Evolutionary conservation across 2,888 invertebrate species (phyloP).

Genomic region (Drosophila paranaensis): DNA sequence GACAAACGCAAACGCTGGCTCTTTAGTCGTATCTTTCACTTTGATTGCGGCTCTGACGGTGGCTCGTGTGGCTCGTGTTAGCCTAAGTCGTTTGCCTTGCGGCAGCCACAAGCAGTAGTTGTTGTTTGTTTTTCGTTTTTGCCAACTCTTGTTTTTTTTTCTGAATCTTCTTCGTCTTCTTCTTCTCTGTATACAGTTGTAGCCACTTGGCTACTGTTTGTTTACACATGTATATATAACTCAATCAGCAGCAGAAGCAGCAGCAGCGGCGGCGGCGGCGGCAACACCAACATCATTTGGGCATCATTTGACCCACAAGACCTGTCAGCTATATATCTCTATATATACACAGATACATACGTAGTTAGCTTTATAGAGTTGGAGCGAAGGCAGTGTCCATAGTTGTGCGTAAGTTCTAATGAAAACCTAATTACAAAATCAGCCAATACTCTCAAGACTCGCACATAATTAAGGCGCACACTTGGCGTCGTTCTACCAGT

Average conservation of each 20-base stretch:
- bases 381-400: conserved; percentile 53
- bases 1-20: conserved; percentile 77
- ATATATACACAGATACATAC: neutral
- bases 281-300: no score
- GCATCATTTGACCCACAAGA: conserved; percentile 67
- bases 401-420: conserved; percentile 78
- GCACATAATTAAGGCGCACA: conserved; percentile 82
- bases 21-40: conserved; percentile 81
- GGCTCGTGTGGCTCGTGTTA: conserved; percentile 74
- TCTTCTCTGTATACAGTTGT: conserved; percentile 21
- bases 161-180: neutral
- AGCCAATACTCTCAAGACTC: conserved; percentile 81
- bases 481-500: conserved; percentile 60
- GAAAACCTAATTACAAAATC: conserved; percentile 82
- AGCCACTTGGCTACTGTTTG: conserved; percentile 78
- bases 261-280: conserved; percentile 21
- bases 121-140: conserved; percentile 19
- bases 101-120: conserved; percentile 37
- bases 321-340: neutral
- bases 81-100: conserved; percentile 62
- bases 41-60: conserved; percentile 70
- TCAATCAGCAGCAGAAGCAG: conserved; percentile 64
- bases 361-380: conserved; percentile 5
- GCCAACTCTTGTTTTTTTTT: conserved; percentile 13
- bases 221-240: conserved; percentile 78